Evolutionary conservation across 2,797 vertebrate species (phyloP), one percentile per base, ranked within the genome.

Genomic region (Bradypodion ventrale): DNA sequence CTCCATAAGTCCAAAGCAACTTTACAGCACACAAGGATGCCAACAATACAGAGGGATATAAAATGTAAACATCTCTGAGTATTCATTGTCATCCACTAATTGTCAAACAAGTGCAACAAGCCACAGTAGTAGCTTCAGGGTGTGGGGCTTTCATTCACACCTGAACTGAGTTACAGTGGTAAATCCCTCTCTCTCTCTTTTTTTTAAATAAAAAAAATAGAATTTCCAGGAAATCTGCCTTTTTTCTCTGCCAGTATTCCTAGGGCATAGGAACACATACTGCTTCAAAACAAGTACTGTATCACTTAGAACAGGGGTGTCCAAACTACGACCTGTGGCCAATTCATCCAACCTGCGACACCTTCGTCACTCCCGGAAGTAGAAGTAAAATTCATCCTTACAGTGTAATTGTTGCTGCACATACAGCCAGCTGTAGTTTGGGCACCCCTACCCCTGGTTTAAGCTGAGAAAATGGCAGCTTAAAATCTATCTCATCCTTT

Each of bases 401-500:
- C n/a, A 77, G 73, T 77, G n/a, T 68, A 83, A 72, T 84, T 80
- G 87, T 80, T 77, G 90, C 78, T 85, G 73, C 66, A 52, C 32
- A 80, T 29, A 52, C 65, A 85, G 84, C 56, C 66, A 77, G 23
- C 12, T 75, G 66, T 78, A 89, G n/a, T n/a, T n/a, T n/a, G n/a
- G n/a, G n/a, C n/a, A n/a, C n/a, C n/a, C n/a, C n/a, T n/a, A n/a
- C n/a, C n/a, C n/a, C n/a, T n/a, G n/a, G n/a, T n/a, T n/a, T n/a
- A n/a, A n/a, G n/a, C n/a, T n/a, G n/a, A n/a, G n/a, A n/a, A n/a
- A n/a, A n/a, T n/a, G n/a, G n/a, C n/a, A n/a, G n/a, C n/a, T n/a
- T n/a, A n/a, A n/a, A n/a, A n/a, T n/a, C n/a, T n/a, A n/a, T n/a
- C n/a, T n/a, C n/a, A n/a, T n/a, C n/a, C n/a, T n/a, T n/a, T n/a